Base-by-base conservation (phyloP, 2,113 vertebrate genomes). In the Scalopus aquaticus region DNA sequence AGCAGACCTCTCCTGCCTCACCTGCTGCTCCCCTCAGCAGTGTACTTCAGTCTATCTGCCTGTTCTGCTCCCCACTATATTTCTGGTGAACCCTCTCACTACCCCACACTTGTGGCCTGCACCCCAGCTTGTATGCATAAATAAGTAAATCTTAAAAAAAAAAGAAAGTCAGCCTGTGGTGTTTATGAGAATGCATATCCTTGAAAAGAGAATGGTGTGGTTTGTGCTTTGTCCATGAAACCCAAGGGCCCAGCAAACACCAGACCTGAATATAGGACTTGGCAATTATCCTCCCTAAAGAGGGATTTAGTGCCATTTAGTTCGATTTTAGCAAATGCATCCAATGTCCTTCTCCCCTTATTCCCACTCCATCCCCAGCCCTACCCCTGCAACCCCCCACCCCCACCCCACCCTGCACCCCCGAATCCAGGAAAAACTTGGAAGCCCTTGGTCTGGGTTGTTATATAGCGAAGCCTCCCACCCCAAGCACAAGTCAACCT, bases 201-300 rank as follows among this genome's bases (percentile, higher is more conserved):
- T 26, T 88, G 46, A 90, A 76, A 88, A 88, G 39, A 76, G 10
- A 88, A 46, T 51, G 20, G 58, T 78, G 44, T 73, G 22, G 28
- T 78, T 78, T 94, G 54, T 77, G 9, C 22, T 30, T 70, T 78
- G 39, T 60, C 78, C 9, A 17, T 35, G 70, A 88, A 77, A 77
- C 16, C 9, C 35, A 77, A 80, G 9, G 16, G 42, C 69, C 94
- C 82, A 84, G 58, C 22, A 85, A 95, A 92, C 70, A 73, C 12
- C 24, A 95, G 77, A 49, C 24, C 85, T 54, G 39, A 96, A 88
- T 56, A 78, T 4, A 90, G 1, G 15, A 87, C 82, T 82, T 80
- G 90, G 56, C 86, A 69, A 64, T 92, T 28, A n/a, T 26, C n/a
- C 13, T 76, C 11, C 16, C 37, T 76, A 88, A 81, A 42, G 15